Evolutionary conservation across 92 coral and sea anemone genomes (phyloP).

Genomic region (Epizoanthus ramosus): DNA sequence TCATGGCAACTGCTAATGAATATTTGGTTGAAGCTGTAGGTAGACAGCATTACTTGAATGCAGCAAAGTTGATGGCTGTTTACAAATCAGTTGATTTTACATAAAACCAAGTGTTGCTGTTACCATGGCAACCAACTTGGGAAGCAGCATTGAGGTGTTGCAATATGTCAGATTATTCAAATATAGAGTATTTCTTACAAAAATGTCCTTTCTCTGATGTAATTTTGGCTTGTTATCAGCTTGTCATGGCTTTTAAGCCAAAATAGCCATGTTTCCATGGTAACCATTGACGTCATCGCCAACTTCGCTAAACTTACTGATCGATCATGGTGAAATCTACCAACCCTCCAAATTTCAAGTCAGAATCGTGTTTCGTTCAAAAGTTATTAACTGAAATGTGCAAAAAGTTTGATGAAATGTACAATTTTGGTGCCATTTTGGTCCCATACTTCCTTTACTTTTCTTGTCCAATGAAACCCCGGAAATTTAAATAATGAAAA

Average conservation of each 20-base stretch:
- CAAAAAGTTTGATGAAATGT: not conserved
- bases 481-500: not conserved
- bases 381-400: not conserved
- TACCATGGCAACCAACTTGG: slow-evolving; percentile 27
- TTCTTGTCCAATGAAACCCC: not conserved
- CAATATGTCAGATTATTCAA: not conserved
- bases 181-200: not conserved
- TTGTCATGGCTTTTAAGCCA: too few species aligned
- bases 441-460: too few species aligned
- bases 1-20: slow-evolving; percentile 2
- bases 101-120: slow-evolving; percentile 8
- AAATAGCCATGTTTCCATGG: too few species aligned
- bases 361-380: not conserved
- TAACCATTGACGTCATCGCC: too few species aligned
- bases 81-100: not conserved
- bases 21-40: not conserved
- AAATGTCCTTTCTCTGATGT: not conserved
- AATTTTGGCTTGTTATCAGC: not conserved
- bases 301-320: not conserved
- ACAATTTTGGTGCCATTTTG: not conserved
- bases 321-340: not conserved
- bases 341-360: not conserved
- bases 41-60: slow-evolving; percentile 8
- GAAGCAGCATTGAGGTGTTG: slow-evolving; percentile 9
- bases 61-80: not conserved